These are phyloP conservation scores for Sapayoa aenigma DNA, from an alignment of 2,113 vertebrate genomes.

Conservation along the genomic window DNA sequence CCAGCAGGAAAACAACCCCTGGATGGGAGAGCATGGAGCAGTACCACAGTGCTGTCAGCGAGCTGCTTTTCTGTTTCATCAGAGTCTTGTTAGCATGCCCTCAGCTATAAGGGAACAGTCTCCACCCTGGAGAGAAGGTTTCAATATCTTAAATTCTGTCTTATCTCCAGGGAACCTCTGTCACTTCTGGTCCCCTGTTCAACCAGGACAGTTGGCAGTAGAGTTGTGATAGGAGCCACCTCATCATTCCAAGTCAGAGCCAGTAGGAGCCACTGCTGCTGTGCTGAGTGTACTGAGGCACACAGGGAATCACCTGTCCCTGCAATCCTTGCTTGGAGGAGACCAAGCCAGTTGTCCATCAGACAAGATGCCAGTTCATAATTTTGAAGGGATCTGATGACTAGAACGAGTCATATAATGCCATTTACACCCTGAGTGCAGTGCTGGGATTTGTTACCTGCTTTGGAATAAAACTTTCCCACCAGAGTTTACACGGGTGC, in stretches of 20 bases:
- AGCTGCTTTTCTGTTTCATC: neutral
- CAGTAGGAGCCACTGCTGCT: neutral
- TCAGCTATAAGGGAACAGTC: neutral
- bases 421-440: neutral
- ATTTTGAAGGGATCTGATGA: neutral
- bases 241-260: neutral
- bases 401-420: neutral
- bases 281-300: neutral
- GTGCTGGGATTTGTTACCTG: neutral
- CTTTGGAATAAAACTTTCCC: neutral
- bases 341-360: neutral
- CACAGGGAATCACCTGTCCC: neutral
- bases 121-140: neutral
- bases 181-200: neutral
- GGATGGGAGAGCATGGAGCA: neutral
- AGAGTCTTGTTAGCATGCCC: neutral
- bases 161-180: neutral
- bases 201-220: accelerated
- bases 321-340: neutral
- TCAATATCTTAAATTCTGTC: accelerated
- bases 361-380: neutral
- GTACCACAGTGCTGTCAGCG: neutral
- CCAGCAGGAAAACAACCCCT: neutral
- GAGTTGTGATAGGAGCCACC: neutral
- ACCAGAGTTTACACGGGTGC: neutral